These are phyloP conservation scores for Saxidomus purpurata DNA, from an alignment of 1,140 invertebrate genomes.

Conservation along the genomic window DNA sequence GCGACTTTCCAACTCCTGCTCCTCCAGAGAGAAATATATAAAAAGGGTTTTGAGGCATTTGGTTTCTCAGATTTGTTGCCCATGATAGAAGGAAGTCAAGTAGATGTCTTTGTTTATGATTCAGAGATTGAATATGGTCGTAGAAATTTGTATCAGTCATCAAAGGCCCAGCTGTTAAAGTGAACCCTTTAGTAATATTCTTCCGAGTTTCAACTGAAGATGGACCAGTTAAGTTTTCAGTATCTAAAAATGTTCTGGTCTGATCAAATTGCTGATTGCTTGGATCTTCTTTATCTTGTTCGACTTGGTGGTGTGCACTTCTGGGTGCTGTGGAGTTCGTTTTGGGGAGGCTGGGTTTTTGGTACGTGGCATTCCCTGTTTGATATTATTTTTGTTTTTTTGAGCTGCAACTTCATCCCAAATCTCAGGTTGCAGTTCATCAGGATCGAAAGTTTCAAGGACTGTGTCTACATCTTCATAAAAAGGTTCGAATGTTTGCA, in stretches of 20 bases:
- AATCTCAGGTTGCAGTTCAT: slow-evolving; percentile 43
- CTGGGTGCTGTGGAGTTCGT: no score
- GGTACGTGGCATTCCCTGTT: no score
- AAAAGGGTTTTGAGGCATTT: background rate
- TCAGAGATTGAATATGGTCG: background rate
- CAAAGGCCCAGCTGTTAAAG: background rate
- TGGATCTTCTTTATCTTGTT: slow-evolving; percentile 45
- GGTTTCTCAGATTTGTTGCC: background rate
- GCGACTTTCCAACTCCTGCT: slow-evolving; percentile 64
- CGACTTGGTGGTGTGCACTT: no score
- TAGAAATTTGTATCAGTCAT: slow-evolving; percentile 10
- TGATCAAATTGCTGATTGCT: slow-evolving; percentile 5
- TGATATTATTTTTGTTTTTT: no score
- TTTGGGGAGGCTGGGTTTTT: no score
- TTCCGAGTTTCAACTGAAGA: background rate
- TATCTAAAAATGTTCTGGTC: slow-evolving; percentile 27
- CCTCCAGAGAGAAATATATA: slow-evolving; percentile 58
- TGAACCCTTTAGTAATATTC: background rate
- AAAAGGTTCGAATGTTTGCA: slow-evolving; percentile 35
- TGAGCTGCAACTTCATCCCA: slow-evolving; percentile 57
- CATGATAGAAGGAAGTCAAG: slow-evolving; percentile 29
- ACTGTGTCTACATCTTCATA: slow-evolving; percentile 51
- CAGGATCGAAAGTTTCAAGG: slow-evolving; percentile 44
- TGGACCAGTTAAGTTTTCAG: slow-evolving; percentile 36
- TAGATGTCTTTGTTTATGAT: slow-evolving; percentile 26